Conservation (phyloP, 2,888 invertebrate species). For the Drosophila paramelanica region DNA sequence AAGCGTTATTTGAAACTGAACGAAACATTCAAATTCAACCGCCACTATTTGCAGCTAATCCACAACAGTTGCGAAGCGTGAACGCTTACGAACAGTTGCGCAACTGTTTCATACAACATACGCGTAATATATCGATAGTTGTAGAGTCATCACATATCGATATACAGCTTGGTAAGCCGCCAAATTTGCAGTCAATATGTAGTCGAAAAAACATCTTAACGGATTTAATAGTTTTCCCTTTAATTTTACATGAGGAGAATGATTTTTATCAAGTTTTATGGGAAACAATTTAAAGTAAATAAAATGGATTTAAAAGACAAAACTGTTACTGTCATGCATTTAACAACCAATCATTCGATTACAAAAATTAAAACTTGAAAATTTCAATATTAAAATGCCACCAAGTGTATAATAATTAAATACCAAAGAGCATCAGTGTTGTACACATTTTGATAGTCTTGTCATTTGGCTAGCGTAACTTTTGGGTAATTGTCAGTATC, state of each 20-base stretch:
- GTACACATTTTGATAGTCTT: neutral
- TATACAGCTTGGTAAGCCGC: neutral
- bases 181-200: too few relatives aligned
- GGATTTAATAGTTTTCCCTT: too few relatives aligned
- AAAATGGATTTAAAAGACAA: too few relatives aligned
- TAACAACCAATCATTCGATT: too few relatives aligned
- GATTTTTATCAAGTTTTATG: too few relatives aligned
- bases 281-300: too few relatives aligned
- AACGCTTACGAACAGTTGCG: constrained; percentile 3
- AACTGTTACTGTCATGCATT: too few relatives aligned
- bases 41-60: neutral
- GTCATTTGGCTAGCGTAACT: neutral
- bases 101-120: constrained; percentile 19
- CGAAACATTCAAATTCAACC: constrained; percentile 5
- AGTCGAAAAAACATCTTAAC: too few relatives aligned
- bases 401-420: neutral
- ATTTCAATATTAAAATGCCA: too few relatives aligned
- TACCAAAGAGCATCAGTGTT: constrained; percentile 17
- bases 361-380: too few relatives aligned
- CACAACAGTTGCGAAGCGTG: constrained; percentile 13
- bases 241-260: too few relatives aligned
- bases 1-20: neutral
- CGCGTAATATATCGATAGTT: constrained; percentile 9
- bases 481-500: constrained; percentile 23
- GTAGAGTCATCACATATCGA: neutral